Evolutionary conservation across 2,113 vertebrate genomes (phyloP), one percentile per base, ranked within the genome.

Genomic region (Atrichornis clamosus): DNA sequence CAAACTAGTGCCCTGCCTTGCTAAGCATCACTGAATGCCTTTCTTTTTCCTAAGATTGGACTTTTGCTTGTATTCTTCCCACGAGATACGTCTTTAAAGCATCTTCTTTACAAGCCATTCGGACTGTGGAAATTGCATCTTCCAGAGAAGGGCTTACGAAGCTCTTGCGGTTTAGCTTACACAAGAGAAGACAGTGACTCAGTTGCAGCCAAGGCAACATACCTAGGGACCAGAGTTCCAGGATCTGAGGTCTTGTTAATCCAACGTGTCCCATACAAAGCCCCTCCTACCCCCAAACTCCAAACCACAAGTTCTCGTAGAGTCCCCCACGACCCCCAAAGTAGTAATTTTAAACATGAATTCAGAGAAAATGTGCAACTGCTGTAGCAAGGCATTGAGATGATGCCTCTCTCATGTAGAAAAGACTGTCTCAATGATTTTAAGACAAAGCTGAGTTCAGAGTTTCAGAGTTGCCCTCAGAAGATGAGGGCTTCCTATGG

Each of bases 221-320:
- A 65, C 23, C 44, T 67, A 23, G 20, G 23, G 50, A 84, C 33
- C 26, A 53, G 50, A 67, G 9, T 81, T 72, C 23, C 59, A 53
- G 44, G 32, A 65, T 52, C 12, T 35, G 44, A 95, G 47, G 26
- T 52, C 22, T 65, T 73, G 15, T 73, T 77, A 77, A 50, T 69
- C 22, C n/a, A 77, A 5, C 3, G 22, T 39, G 23, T 3, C 10
- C 3, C 5, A 1, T 9, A 6, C 5, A 7, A n/a, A 84, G 2
- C 2, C 10, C 9, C 6, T 30, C 5, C 22, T 4, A 30, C 8
- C 6, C n/a, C 47, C 9, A 63, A 79, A 32, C 3, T 15, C 23
- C 15, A 50, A 88, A 58, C 23, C 16, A 28, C 19, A 76, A 50
- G 10, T 30, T 87, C 16, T 75, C n/a, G 21, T 21, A 67, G 18